Evolutionary conservation across 2,797 vertebrate species (phyloP).

Genomic region (Oophaga sylvatica): DNA sequence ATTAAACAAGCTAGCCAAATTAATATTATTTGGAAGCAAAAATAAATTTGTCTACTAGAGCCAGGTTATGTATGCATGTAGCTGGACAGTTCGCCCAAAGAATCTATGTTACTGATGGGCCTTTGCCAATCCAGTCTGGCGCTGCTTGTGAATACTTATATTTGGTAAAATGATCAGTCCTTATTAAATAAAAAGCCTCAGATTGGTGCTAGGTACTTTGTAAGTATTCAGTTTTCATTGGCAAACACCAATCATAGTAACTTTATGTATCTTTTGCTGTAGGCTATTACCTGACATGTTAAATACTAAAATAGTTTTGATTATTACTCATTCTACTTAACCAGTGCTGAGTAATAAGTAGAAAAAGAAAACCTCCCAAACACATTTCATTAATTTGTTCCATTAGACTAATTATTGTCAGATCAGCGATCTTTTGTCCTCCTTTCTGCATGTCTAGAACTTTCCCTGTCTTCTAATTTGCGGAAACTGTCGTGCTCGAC

Average conservation of each 20-base stretch:
- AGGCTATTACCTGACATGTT: neutral
- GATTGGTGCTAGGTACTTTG: too few species aligned
- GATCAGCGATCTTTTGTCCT: constrained; percentile 26
- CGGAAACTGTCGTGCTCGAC: constrained; percentile 16
- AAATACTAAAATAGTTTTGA: neutral
- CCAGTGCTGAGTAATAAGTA: neutral
- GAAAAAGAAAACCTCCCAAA: neutral
- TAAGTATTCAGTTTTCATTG: neutral
- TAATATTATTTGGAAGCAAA: too few species aligned
- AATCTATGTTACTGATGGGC: too few species aligned
- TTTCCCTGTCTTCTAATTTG: constrained; percentile 24
- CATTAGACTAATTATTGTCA: constrained; percentile 11
- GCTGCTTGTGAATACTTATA: too few species aligned
- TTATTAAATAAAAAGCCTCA: too few species aligned
- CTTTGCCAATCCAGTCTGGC: too few species aligned
- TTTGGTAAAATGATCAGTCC: too few species aligned
- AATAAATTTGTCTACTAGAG: too few species aligned
- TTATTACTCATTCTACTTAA: neutral
- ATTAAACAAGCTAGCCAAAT: too few species aligned
- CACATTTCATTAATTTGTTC: neutral
- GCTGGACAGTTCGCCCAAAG: too few species aligned
- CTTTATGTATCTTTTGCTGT: neutral
- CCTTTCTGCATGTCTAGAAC: constrained; percentile 20
- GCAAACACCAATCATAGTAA: neutral
- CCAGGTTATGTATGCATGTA: too few species aligned